Evolutionary conservation across 2,888 invertebrate genomes (phyloP), one percentile per base, ranked within the genome.

Genomic region (Microctonus hyperodae): DNA sequence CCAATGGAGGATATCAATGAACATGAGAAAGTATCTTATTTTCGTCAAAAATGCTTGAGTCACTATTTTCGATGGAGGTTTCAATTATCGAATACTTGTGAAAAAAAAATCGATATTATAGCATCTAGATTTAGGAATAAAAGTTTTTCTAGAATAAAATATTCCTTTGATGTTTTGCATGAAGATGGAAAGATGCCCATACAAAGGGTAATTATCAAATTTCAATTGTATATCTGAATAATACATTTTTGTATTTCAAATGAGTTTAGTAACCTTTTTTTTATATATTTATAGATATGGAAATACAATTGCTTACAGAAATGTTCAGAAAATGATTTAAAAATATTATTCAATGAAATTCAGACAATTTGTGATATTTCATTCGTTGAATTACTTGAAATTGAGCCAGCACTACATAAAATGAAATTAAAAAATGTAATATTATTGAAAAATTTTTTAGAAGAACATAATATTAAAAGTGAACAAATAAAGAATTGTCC

Each of bases 331-430:
- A 80, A 87, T 1, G 88, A 90, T 72, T 85, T 90, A 0, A 84
- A 84, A 66, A 83, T 86, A 13, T 87, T 91, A 44, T 74, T 91
- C 2, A 80, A 84, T 6, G 86, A 88, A 76, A 86, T 91, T 2
- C 22, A 64, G 51, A 66, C 81, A 0, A 79, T 90, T 25, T 88
- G 86, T 60, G 89, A 88, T 0, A 75, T 87, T 1, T 86, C 89
- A 72, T 86, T 91, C 56, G 83, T 84, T 65, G 85, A 86, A 13
- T 4, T 76, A 35, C 85, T 90, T 37, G 84, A 80, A 74, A 79
- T 79, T 22, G 86, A 88, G 74, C 92, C 92, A 11, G 89, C 88
- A 71, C 86, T 92, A 71, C 80, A 91, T 58, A 89, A 88, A 83
- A 87, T 88, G 61, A 85, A 88, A 58, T 87, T 88, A 67, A 86